Evolutionary conservation across 2,113 vertebrate species (phyloP).

Genomic region (Glaucidium brasilianum): DNA sequence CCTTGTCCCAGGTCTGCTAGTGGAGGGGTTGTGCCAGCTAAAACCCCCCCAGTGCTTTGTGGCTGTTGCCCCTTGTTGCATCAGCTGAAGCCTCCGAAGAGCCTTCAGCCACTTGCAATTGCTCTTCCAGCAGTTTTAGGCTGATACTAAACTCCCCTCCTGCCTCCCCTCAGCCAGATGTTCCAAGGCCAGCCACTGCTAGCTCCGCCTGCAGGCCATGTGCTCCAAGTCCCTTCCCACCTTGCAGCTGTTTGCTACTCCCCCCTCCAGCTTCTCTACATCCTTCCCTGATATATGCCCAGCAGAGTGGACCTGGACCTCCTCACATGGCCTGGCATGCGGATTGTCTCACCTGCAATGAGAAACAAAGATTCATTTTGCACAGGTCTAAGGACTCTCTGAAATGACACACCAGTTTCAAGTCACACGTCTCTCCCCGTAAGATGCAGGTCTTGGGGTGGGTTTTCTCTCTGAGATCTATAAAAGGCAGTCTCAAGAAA

Average conservation of each 20-base stretch:
- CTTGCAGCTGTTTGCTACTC: neutral
- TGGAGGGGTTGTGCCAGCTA: accelerated
- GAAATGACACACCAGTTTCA: neutral
- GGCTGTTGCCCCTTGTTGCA: neutral
- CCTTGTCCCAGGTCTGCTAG: neutral
- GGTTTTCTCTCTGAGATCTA: neutral
- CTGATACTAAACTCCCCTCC: neutral
- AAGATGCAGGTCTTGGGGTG: accelerated
- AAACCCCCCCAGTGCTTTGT: accelerated
- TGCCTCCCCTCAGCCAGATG: neutral
- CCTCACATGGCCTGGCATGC: accelerated
- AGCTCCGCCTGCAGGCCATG: neutral
- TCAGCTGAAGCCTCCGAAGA: neutral
- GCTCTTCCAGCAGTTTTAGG: neutral
- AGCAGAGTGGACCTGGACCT: neutral
- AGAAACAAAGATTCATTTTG: neutral
- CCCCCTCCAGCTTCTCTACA: neutral
- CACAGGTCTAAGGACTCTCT: neutral
- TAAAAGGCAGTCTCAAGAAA: neutral
- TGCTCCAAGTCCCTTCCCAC: accelerated
- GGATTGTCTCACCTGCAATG: neutral
- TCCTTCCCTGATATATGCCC: neutral
- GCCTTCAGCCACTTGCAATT: neutral
- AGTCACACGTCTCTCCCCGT: neutral
- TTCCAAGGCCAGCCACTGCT: neutral